Conservation (phyloP, 2,888 invertebrate species). For the Polyommatus icarus region DNA sequence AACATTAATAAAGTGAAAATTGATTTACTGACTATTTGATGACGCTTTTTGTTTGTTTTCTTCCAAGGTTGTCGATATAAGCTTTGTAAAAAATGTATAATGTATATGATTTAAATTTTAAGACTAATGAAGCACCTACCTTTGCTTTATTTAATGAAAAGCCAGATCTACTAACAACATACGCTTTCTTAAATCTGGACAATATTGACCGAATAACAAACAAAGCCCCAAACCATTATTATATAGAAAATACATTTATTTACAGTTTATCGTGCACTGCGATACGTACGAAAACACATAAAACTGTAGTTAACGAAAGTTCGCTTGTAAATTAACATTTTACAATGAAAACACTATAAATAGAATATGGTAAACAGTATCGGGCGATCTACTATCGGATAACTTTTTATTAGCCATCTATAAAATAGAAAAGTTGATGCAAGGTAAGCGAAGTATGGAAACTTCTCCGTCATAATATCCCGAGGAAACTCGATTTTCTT, state of each 20-base stretch:
- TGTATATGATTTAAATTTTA: background rate
- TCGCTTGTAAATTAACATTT: conserved; percentile 19
- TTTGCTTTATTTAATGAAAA: too few species aligned
- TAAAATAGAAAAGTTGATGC: conserved; percentile 46
- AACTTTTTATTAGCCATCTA: conserved; percentile 45
- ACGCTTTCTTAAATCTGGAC: background rate
- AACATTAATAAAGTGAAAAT: background rate
- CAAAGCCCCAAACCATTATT: background rate
- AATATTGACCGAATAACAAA: conserved; percentile 13
- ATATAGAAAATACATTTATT: conserved; percentile 2
- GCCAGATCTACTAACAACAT: background rate
- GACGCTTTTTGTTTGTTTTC: background rate
- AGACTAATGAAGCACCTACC: too few species aligned
- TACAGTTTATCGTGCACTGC: background rate
- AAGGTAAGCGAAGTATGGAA: conserved; percentile 49
- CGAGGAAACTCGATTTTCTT: conserved; percentile 46
- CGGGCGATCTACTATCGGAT: conserved; percentile 38
- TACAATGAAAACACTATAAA: conserved; percentile 25
- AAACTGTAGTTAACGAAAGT: conserved; percentile 16
- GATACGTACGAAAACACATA: conserved; percentile 17
- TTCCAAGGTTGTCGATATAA: background rate
- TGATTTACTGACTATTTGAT: background rate
- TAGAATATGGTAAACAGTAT: conserved; percentile 32
- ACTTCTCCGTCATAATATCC: conserved; percentile 63
- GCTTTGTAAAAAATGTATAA: too few species aligned